Conservation (phyloP, 2,797 vertebrate species). For the Myotis pilosus region DNA sequence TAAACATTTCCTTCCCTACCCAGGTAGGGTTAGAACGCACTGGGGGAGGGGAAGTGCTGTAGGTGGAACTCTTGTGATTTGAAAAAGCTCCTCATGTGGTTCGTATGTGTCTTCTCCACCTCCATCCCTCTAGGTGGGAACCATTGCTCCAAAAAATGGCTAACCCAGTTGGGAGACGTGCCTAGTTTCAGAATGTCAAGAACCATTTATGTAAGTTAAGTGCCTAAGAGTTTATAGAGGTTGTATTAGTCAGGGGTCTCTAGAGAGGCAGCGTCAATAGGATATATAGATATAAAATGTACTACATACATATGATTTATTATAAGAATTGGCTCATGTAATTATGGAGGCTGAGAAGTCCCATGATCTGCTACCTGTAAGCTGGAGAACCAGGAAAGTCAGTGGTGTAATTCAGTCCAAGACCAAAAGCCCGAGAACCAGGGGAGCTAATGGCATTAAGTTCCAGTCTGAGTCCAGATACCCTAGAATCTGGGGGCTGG, state of each 20-base stretch:
- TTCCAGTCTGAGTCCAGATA: neutral
- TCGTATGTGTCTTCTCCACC: neutral
- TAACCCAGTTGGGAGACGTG: neutral
- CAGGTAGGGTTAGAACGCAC: neutral
- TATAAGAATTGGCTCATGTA: neutral
- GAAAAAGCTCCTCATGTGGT: neutral
- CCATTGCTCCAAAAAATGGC: neutral
- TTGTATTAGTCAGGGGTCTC: neutral
- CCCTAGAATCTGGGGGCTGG: neutral
- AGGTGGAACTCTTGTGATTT: neutral
- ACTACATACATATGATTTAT: neutral
- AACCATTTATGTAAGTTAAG: neutral
- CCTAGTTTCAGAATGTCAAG: neutral
- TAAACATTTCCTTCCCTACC: neutral
- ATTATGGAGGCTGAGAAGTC: neutral
- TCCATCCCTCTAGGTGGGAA: neutral
- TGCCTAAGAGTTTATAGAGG: neutral
- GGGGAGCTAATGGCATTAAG: neutral
- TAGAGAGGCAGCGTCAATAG: neutral
- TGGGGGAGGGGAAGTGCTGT: neutral
- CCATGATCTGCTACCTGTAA: neutral
- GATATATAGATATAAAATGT: neutral
- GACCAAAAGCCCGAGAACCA: neutral
- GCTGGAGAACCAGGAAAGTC: neutral
- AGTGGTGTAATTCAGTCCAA: neutral